Conservation (phyloP, 2,888 invertebrate species). For the Agrypnus murinus region DNA sequence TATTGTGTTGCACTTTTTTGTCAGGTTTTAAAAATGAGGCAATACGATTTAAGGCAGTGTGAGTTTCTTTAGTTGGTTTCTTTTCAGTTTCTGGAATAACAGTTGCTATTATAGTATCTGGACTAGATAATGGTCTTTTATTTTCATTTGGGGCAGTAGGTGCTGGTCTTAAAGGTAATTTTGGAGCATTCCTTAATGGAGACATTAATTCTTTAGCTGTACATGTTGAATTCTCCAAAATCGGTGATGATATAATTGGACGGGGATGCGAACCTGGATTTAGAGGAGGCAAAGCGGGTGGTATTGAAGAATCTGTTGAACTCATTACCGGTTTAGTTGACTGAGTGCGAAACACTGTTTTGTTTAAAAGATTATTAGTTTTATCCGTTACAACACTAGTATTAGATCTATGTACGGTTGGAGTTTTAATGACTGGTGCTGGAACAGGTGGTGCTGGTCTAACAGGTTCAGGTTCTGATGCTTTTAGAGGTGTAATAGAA, state of each 20-base stretch:
- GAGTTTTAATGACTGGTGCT: conserved; percentile 69
- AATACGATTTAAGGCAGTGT: conserved; percentile 80
- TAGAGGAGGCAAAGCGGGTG: conserved; percentile 78
- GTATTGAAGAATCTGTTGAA: conserved; percentile 64
- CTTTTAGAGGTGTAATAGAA: conserved; percentile 77
- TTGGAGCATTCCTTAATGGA: conserved; percentile 76
- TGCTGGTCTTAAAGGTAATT: conserved; percentile 76
- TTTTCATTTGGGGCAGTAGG: conserved; percentile 71
- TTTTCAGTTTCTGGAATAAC: conserved; percentile 68
- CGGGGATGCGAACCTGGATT: conserved; percentile 78
- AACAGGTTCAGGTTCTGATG: conserved; percentile 65
- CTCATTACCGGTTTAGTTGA: conserved; percentile 56
- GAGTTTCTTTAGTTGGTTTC: conserved; percentile 74
- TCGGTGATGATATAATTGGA: conserved; percentile 88
- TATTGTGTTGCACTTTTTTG: conserved; percentile 68
- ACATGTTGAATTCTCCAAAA: conserved; percentile 87
- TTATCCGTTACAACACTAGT: conserved; percentile 51
- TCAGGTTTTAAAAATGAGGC: conserved; percentile 83
- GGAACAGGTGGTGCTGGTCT: conserved; percentile 79
- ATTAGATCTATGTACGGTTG: conserved; percentile 51
- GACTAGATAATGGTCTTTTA: conserved; percentile 73
- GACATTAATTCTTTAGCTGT: conserved; percentile 83
- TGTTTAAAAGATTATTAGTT: conserved; percentile 56
- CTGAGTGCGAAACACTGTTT: conserved; percentile 60
- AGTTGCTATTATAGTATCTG: conserved; percentile 68